Percentiles rank a stretch among this genome's conserved stretches.
phyloP scores from a whole-genome alignment of 2,797 vertebrate species.

The Cetoscarus ocellatus region DNA sequence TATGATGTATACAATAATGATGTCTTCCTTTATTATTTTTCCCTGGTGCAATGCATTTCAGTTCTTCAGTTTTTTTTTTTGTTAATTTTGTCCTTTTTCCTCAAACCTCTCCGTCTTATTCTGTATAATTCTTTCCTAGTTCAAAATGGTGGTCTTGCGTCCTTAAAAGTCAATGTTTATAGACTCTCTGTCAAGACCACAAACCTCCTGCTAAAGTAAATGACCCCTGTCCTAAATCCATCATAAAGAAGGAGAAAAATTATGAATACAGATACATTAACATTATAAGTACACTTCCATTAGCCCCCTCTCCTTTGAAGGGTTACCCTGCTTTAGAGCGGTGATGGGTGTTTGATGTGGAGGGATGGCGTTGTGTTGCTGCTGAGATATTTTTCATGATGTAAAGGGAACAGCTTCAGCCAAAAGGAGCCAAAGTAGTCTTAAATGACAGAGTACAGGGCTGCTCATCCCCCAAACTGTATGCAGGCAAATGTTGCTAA shows the following conservation, averaged over 20 bases:
- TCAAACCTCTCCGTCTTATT: slow-evolving; percentile 9
- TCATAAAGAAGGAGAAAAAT: slow-evolving; percentile 69
- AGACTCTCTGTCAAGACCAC: slow-evolving; percentile 58
- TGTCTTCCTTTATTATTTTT: slow-evolving; percentile 3
- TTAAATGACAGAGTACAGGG: too few relatives aligned
- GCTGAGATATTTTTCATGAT: background rate
- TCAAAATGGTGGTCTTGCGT: slow-evolving; percentile 38
- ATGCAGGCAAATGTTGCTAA: too few relatives aligned
- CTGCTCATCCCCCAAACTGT: too few relatives aligned
- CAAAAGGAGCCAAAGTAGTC: too few relatives aligned
- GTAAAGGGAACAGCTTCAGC: too few relatives aligned
- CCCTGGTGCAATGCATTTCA: slow-evolving; percentile 8
- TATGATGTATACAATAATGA: background rate
- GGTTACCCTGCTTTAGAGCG: background rate
- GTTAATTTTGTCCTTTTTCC: slow-evolving; percentile 20
- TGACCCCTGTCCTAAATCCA: slow-evolving; percentile 62
- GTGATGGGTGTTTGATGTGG: slow-evolving; percentile 10
- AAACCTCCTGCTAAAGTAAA: slow-evolving; percentile 75
- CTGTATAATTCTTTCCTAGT: slow-evolving; percentile 22
- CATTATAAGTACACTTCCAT: slow-evolving; percentile 47
- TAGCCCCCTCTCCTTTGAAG: slow-evolving; percentile 20
- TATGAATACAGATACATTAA: slow-evolving; percentile 63
- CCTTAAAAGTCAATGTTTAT: slow-evolving; percentile 84
- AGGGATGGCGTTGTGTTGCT: slow-evolving; percentile 5
- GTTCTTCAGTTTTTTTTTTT: background rate